These are phyloP conservation scores for Melangyna quadrimaculata DNA, from an alignment of 2,888 invertebrate species.

Conservation along the genomic window DNA sequence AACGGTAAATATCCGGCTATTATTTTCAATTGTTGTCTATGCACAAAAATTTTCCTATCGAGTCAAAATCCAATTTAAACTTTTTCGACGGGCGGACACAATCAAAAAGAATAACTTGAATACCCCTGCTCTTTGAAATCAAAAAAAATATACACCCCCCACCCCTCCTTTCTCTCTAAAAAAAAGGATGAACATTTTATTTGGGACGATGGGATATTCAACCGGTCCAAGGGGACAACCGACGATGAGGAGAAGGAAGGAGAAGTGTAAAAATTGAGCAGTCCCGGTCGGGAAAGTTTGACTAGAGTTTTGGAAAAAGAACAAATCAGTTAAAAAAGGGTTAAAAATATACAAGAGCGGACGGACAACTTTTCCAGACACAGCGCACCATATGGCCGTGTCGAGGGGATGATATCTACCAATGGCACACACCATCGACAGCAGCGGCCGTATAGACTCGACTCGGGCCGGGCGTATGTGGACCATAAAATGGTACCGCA, in stretches of 20 bases:
- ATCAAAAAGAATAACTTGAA: constrained; percentile 47
- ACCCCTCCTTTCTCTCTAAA: neutral
- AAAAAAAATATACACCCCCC: neutral
- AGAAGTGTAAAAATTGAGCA: constrained; percentile 61
- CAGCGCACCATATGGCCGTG: constrained; percentile 65
- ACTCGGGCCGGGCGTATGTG: constrained; percentile 68
- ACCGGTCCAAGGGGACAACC: neutral
- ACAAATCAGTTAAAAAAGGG: constrained; percentile 63
- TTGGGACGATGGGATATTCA: neutral
- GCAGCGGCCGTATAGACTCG: neutral
- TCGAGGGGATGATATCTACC: constrained; percentile 10
- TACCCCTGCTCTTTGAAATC: neutral
- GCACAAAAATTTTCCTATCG: constrained; percentile 71
- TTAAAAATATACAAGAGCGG: constrained; percentile 52
- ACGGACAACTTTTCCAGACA: constrained; percentile 66
- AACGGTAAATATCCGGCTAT: constrained; percentile 72
- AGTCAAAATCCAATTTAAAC: constrained; percentile 73
- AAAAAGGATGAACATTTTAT: constrained; percentile 20
- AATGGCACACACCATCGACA: neutral
- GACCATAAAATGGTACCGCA: constrained; percentile 69
- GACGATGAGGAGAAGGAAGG: no score
- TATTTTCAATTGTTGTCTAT: constrained; percentile 73
- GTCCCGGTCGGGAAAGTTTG: constrained; percentile 61
- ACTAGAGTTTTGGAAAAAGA: constrained; percentile 36
- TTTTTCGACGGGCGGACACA: constrained; percentile 71